Conservation (phyloP, 2,113 vertebrate species). For the Toxotes jaculatrix region DNA sequence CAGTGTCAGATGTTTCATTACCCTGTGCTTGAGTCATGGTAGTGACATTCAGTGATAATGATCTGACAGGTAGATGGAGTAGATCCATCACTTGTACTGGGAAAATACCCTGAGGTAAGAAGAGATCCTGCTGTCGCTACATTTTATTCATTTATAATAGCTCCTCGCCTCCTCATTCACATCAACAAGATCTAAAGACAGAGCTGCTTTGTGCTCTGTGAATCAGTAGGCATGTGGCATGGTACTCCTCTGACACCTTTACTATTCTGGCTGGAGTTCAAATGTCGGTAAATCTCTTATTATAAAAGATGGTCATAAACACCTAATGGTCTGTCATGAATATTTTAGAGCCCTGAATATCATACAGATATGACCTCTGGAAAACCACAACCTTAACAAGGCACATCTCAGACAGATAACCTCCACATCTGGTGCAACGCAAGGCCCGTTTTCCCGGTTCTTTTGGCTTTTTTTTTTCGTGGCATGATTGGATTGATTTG, state of each 20-base stretch:
- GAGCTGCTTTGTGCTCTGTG: constrained; percentile 10
- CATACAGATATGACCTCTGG: constrained; percentile 69
- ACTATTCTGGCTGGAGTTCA: constrained; percentile 69
- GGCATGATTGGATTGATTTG: constrained; percentile 81
- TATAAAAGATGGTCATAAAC: constrained; percentile 79
- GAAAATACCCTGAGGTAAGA: constrained; percentile 33
- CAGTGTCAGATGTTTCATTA: constrained; percentile 17
- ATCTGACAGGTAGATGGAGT: constrained; percentile 52
- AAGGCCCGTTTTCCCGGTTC: constrained; percentile 47
- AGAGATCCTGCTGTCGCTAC: constrained; percentile 32
- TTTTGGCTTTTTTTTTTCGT: constrained; percentile 62
- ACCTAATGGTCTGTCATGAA: constrained; percentile 78
- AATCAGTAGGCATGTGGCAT: constrained; percentile 61
- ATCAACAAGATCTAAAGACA: constrained; percentile 4
- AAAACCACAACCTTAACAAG: constrained; percentile 64
- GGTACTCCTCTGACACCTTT: constrained; percentile 62
- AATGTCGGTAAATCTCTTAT: constrained; percentile 75
- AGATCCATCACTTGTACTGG: constrained; percentile 46
- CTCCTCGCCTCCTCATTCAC: constrained; percentile 53
- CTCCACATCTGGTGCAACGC: constrained; percentile 41
- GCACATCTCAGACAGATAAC: constrained; percentile 56
- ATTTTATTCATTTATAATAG: constrained; percentile 48
- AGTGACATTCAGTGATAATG: constrained; percentile 34
- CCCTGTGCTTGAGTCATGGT: constrained; percentile 18
- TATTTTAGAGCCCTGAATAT: constrained; percentile 74